Evolutionary conservation across 2,113 vertebrate species (phyloP).

Genomic region (Triplophysa dalaica): DNA sequence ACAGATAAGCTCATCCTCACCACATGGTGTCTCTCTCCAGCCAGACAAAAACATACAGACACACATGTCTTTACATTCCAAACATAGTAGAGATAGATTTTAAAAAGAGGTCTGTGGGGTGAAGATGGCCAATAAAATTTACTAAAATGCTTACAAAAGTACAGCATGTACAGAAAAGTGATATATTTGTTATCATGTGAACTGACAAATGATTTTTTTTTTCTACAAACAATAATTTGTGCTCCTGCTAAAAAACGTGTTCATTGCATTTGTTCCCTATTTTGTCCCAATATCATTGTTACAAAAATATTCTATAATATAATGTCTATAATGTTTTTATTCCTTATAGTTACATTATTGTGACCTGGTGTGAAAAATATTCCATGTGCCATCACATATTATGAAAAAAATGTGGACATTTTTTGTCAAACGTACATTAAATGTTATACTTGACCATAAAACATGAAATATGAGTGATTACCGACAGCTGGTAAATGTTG

Average conservation of each 20-base stretch:
- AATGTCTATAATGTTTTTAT: too few relatives aligned
- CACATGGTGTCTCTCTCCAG: conserved; percentile 82
- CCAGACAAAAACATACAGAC: conserved; percentile 66
- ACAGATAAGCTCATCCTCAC: conserved; percentile 70
- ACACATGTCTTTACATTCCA: neutral
- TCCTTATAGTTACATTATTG: neutral
- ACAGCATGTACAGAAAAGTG: too few relatives aligned
- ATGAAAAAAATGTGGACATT: conserved; percentile 8
- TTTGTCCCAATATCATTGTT: neutral
- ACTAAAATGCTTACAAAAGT: neutral
- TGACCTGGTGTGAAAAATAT: neutral
- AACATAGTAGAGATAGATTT: neutral
- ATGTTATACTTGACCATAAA: conserved; percentile 26
- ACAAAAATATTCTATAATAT: too few relatives aligned
- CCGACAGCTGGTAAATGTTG: conserved; percentile 70
- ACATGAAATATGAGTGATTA: conserved; percentile 62
- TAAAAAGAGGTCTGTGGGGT: neutral
- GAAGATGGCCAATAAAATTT: conserved; percentile 11
- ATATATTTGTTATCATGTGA: too few relatives aligned
- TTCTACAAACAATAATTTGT: too few relatives aligned
- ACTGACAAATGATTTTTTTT: too few relatives aligned
- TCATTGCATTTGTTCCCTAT: too few relatives aligned
- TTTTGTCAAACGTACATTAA: neutral
- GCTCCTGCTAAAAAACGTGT: too few relatives aligned
- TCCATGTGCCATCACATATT: too few relatives aligned